Percentiles rank a stretch among this genome's conserved stretches.
phyloP scores from a whole-genome alignment of 2,113 vertebrate species.

The Notarius quadriscutis region DNA sequence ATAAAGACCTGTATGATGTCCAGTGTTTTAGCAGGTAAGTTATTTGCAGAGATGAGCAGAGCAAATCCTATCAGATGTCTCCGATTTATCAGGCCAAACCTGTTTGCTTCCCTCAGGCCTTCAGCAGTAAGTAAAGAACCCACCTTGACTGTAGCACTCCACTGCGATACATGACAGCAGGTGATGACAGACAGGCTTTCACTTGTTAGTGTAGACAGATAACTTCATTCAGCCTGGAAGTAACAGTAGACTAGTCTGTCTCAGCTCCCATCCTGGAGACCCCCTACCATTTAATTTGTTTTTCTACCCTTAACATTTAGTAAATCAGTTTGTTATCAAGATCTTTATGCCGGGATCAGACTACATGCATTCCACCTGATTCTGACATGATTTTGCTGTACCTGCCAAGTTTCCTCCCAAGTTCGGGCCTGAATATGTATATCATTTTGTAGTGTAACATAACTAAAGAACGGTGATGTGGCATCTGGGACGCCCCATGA shows the following conservation, averaged over 20 bases:
- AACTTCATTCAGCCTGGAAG: conserved; percentile 37
- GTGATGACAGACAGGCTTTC: conserved; percentile 67
- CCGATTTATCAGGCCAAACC: conserved; percentile 62
- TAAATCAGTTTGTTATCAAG: neutral
- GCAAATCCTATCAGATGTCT: conserved; percentile 42
- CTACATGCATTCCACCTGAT: too few species aligned
- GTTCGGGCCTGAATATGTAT: too few species aligned
- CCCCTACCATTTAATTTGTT: neutral
- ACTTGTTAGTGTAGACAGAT: conserved; percentile 56
- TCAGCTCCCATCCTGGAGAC: neutral
- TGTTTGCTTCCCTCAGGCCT: conserved; percentile 61
- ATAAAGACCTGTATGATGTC: neutral
- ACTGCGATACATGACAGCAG: conserved; percentile 61
- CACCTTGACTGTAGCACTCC: conserved; percentile 65
- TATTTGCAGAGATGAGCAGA: conserved; percentile 35
- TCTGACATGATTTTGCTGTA: too few species aligned
- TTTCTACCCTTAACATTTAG: neutral
- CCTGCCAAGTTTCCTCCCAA: too few species aligned
- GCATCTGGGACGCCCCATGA: too few species aligned
- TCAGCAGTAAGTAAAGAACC: conserved; percentile 54
- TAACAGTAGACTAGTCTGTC: conserved; percentile 26
- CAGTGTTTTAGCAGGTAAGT: neutral
- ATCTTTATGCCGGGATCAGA: neutral
- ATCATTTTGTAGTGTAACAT: too few species aligned
- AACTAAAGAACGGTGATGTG: too few species aligned